A percentile compares a stretch with the other conserved stretches of the same genome.
These are phyloP conservation scores for Neotoma lepida DNA, from an alignment of 2,113 vertebrate species.

Conservation along the genomic window DNA sequence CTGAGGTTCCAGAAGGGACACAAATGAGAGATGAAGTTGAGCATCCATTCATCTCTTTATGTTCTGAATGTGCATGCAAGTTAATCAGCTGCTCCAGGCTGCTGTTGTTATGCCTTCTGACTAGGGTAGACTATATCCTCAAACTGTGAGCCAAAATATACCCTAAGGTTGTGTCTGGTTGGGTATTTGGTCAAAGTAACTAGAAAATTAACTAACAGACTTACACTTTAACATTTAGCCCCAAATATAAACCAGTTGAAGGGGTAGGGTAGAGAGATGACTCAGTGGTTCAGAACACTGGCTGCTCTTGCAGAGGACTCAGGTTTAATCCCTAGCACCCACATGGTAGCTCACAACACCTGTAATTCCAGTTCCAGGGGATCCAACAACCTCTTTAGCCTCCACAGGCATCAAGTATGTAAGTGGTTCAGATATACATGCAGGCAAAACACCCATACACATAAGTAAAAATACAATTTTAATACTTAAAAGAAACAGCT, in stretches of 20 bases:
- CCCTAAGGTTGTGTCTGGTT: not conserved
- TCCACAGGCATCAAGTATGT: not conserved
- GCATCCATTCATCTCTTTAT: not conserved
- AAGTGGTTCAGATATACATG: not conserved
- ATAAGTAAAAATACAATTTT: not conserved
- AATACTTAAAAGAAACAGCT: constrained; percentile 37
- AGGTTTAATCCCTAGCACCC: not conserved
- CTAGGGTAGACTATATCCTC: not conserved
- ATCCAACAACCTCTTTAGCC: not conserved
- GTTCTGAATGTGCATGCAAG: not conserved
- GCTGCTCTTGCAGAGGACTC: not conserved
- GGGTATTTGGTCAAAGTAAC: not conserved
- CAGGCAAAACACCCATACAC: not conserved
- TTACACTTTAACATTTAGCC: not conserved
- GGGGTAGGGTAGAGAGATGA: too few relatives aligned
- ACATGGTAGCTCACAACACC: not conserved
- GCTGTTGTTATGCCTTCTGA: not conserved
- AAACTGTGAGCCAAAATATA: not conserved
- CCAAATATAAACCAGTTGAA: constrained; percentile 50
- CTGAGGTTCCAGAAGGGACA: not conserved
- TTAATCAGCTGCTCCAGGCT: not conserved
- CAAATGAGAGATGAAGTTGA: not conserved
- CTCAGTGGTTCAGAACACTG: not conserved
- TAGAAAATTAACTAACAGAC: not conserved
- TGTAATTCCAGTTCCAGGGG: not conserved